phyloP scores from a whole-genome alignment of 1,140 invertebrate genomes.

The Brachionus plicatilis region DNA sequence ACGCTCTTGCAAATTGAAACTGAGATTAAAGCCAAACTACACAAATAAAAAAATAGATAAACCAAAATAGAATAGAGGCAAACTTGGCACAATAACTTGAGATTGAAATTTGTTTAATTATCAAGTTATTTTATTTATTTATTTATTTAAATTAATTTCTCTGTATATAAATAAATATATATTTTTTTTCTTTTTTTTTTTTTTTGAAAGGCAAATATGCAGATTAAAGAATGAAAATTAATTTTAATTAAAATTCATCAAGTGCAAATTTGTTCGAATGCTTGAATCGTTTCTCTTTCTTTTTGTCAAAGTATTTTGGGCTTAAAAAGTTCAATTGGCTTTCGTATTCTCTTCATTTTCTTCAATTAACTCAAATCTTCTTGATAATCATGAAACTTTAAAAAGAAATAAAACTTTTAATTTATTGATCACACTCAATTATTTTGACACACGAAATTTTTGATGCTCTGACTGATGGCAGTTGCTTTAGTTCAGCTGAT shows the following conservation, averaged over 20 bases:
- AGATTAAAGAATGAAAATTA: slow-evolving; percentile 36
- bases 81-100: not conserved
- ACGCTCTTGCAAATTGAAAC: not conserved
- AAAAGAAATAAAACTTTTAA: not conserved
- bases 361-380: slow-evolving; percentile 19
- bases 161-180: not conserved
- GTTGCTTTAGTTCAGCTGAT: slow-evolving; percentile 1
- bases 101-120: slow-evolving; percentile 30
- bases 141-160: slow-evolving; percentile 33
- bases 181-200: not conserved
- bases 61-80: not conserved
- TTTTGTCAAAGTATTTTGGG: not conserved
- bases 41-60: slow-evolving; percentile 3
- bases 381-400: slow-evolving; percentile 29
- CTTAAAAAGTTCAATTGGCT: slow-evolving; percentile 12
- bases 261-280: slow-evolving; percentile 12
- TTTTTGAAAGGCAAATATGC: not conserved
- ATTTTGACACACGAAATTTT: slow-evolving; percentile 23
- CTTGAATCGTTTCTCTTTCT: not conserved
- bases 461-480: slow-evolving; percentile 36
- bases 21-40: not conserved
- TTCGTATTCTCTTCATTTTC: not conserved
- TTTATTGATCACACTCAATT: slow-evolving; percentile 37
- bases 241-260: slow-evolving; percentile 34
- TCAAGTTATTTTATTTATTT: slow-evolving; percentile 37